Conservation (phyloP, 2,888 invertebrate species). For the Patella pellucida region DNA sequence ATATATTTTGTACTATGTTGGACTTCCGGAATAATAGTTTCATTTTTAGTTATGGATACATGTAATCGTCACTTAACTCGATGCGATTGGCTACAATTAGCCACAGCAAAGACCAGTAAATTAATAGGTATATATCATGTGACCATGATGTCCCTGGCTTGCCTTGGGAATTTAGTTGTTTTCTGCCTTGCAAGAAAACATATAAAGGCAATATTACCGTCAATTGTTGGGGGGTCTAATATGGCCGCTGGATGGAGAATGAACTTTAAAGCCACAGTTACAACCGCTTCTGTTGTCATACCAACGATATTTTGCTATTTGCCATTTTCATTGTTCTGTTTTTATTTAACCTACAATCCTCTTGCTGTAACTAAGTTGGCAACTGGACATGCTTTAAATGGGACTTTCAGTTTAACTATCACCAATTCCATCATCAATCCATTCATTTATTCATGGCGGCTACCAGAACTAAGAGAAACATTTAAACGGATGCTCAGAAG, state of each 20-base stretch:
- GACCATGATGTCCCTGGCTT: background rate
- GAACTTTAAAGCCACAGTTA: slow-evolving; percentile 25
- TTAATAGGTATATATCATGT: background rate
- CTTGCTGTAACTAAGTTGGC: slow-evolving; percentile 3
- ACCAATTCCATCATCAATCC: slow-evolving; percentile 27
- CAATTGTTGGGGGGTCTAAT: slow-evolving; percentile 1
- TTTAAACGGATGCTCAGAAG: slow-evolving; percentile 10
- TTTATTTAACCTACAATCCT: slow-evolving; percentile 22
- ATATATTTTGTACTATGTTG: background rate
- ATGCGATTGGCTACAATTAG: background rate
- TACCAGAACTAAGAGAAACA: slow-evolving; percentile 20
- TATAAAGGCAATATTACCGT: slow-evolving; percentile 24
- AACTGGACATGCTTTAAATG: slow-evolving; percentile 20
- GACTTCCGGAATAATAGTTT: background rate
- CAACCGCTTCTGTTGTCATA: slow-evolving; percentile 21
- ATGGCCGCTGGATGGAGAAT: slow-evolving; percentile 16
- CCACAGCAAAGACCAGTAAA: background rate
- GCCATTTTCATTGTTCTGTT: slow-evolving; percentile 16
- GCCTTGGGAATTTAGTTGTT: slow-evolving; percentile 12
- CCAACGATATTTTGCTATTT: slow-evolving; percentile 25
- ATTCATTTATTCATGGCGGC: slow-evolving; percentile 26
- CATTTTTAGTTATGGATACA: background rate
- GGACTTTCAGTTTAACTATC: slow-evolving; percentile 23
- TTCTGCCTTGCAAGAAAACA: slow-evolving; percentile 16
- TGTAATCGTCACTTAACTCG: background rate